A percentile compares a stretch with the other conserved stretches of the same genome.
phyloP scores from a whole-genome alignment of 2,113 vertebrate genomes.

The Sylvilagus bachmani region DNA sequence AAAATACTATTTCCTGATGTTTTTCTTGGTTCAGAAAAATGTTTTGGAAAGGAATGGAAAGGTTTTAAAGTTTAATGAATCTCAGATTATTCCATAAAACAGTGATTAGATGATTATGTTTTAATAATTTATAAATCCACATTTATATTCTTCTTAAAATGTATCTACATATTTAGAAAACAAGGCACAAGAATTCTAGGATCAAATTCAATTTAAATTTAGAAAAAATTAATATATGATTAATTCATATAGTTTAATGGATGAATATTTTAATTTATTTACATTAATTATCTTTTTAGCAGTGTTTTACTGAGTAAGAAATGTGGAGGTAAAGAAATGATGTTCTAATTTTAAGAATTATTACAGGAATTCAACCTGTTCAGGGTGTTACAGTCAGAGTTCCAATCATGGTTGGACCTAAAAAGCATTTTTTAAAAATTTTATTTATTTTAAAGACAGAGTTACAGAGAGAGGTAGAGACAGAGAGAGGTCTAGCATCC shows the following conservation, averaged over 20 bases:
- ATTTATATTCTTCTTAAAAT: slow-evolving; percentile 58
- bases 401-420: neutral
- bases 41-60: slow-evolving; percentile 10
- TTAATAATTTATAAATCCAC: slow-evolving; percentile 28
- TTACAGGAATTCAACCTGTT: neutral
- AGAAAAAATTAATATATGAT: slow-evolving; percentile 26
- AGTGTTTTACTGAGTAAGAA: neutral
- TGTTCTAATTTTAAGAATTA: neutral
- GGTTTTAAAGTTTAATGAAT: slow-evolving; percentile 19
- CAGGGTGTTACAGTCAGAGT: neutral
- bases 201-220: slow-evolving; percentile 28
- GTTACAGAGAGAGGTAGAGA: no score
- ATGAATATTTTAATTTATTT: slow-evolving; percentile 41
- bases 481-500: no score
- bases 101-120: slow-evolving; percentile 43
- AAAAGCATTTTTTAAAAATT: neutral
- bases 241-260: neutral
- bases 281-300: neutral
- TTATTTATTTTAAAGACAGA: no score
- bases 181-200: neutral
- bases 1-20: slow-evolving; percentile 33
- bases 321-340: neutral
- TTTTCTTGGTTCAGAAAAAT: slow-evolving; percentile 62
- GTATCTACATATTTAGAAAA: slow-evolving; percentile 25
- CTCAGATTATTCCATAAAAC: slow-evolving; percentile 5